Evolutionary conservation across 2,888 invertebrate genomes (phyloP), one percentile per base, ranked within the genome.

Genomic region (Myopa testacea): DNA sequence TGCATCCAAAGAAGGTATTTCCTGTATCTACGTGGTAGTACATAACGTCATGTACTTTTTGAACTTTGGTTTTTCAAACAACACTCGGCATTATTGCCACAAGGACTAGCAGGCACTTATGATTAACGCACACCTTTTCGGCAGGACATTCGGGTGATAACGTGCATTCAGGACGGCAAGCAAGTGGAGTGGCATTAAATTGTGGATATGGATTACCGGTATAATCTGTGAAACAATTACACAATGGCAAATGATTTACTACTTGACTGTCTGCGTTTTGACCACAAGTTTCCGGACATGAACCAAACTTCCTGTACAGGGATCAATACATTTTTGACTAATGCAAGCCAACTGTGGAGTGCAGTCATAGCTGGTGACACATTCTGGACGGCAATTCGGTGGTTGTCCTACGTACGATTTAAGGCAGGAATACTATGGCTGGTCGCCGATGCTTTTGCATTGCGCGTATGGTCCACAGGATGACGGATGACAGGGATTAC

Each of bases 401-500:
- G 95, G 95, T 40, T 92, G 90, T 50, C 95, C 95, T 65, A 92
- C 89, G 84, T 92, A 94, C 80, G 92, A 92, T 73, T 91, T 90
- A 45, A 93, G 89, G 84, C 96, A 96, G 14, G 94, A 93, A 86
- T 95, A 96, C 2, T 94, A 93, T 0, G 95, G 94, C 55, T 92
- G 90, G 62, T 92, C 93, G 69, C 92, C 92, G 14, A 91, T 89
- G 80, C 93, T 91, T 85, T 92, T 92, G 84, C 95, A 95, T 84
- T 94, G 91, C 1, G 95, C 91, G 86, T 94, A 93, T 0, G 94
- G 92, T n/a, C 95, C 96, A 87, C 96, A 96, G 1, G 95, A 95
- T 58, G 94, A 93, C 75, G 95, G 95, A 76, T 90, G 89, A 84
- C 95, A 95, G n/a, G 94, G 94, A 84, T 95, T 92, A 50, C 90